Percentiles rank a stretch among this genome's conserved stretches.
Conservation (phyloP, 1,140 invertebrate genomes). For the Lanistes nyassanus region DNA sequence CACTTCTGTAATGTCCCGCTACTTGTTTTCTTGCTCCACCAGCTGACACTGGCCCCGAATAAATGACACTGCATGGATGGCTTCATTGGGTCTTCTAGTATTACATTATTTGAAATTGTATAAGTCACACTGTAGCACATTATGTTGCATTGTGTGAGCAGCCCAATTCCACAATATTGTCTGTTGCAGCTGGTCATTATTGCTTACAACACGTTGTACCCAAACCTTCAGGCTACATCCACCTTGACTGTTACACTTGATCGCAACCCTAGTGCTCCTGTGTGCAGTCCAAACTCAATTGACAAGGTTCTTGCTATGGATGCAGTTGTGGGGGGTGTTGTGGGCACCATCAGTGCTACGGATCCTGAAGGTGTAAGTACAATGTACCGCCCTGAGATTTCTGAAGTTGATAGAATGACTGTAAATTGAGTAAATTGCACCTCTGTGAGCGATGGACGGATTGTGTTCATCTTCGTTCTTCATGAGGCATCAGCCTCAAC, state of each 20-base stretch:
- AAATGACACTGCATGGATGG: too few species aligned
- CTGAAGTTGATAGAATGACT: conserved; percentile 24
- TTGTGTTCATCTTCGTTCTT: neutral
- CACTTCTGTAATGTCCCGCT: too few species aligned
- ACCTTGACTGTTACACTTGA: conserved; percentile 85
- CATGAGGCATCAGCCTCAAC: neutral
- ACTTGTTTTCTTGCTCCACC: too few species aligned
- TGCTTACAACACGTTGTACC: conserved; percentile 88
- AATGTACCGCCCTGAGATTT: neutral
- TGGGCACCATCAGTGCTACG: conserved; percentile 47
- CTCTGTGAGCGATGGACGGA: conserved; percentile 3
- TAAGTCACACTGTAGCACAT: too few species aligned
- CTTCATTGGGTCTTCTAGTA: too few species aligned
- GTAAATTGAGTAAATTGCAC: conserved; percentile 9
- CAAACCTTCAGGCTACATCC: conserved; percentile 81
- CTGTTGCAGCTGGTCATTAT: conserved; percentile 79
- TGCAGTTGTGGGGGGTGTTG: conserved; percentile 23
- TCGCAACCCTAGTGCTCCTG: conserved; percentile 77
- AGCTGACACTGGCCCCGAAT: too few species aligned
- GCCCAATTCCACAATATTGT: conserved; percentile 17
- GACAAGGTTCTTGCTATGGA: conserved; percentile 23
- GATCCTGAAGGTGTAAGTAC: conserved; percentile 52
- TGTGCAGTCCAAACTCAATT: conserved; percentile 73
- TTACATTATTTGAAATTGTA: too few species aligned
- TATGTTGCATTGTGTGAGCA: too few species aligned